These are phyloP conservation scores for Enteromius radiatus DNA, from an alignment of 2,797 vertebrate species.

Conservation along the genomic window DNA sequence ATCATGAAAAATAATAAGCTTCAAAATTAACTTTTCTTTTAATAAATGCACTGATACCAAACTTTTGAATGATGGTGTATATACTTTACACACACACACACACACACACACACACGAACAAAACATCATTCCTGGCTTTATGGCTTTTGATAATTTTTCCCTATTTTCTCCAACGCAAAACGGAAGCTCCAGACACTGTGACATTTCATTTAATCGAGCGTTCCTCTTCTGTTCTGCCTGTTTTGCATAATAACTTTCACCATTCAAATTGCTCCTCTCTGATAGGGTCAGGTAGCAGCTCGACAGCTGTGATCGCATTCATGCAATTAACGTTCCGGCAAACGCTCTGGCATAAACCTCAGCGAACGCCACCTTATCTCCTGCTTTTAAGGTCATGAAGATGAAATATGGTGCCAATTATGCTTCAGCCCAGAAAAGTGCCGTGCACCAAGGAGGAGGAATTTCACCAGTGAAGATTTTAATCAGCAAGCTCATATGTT, in stretches of 20 bases:
- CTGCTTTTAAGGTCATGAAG: slow-evolving; percentile 46
- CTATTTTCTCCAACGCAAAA: slow-evolving; percentile 1
- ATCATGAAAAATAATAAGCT: neutral
- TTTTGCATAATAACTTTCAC: slow-evolving; percentile 51
- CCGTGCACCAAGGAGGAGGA: neutral
- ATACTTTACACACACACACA: neutral
- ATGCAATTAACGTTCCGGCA: slow-evolving; percentile 37
- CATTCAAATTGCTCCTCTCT: slow-evolving; percentile 46
- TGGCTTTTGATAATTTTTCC: neutral
- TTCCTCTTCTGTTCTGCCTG: slow-evolving; percentile 19
- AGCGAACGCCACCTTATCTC: slow-evolving; percentile 30
- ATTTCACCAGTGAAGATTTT: neutral
- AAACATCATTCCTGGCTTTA: neutral
- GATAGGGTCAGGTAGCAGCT: slow-evolving; percentile 34
- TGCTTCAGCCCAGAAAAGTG: neutral
- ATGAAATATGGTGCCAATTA: slow-evolving; percentile 42
- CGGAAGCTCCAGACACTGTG: slow-evolving; percentile 34
- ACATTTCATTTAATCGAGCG: slow-evolving; percentile 28
- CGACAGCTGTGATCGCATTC: slow-evolving; percentile 34
- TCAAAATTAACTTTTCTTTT: neutral
- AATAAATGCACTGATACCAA: neutral
- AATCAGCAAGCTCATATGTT: slow-evolving; percentile 17
- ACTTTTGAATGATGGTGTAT: neutral
- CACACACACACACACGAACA: neutral
- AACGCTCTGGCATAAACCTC: slow-evolving; percentile 32